phyloP scores from a whole-genome alignment of 2,888 invertebrate species.

The Thereva unica region DNA sequence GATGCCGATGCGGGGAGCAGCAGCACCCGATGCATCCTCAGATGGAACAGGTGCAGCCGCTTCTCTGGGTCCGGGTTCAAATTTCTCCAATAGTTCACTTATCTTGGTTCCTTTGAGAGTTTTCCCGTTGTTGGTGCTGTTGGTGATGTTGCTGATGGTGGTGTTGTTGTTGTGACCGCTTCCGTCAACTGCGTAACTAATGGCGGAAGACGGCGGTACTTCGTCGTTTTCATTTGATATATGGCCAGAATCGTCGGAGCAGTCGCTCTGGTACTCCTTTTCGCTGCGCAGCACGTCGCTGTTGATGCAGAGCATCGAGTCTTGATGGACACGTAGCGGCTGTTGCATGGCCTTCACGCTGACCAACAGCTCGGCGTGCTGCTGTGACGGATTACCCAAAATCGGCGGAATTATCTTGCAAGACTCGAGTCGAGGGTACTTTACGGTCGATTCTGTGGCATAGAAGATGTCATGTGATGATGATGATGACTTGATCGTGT shows the following conservation, averaged over 20 bases:
- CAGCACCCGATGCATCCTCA: not conserved
- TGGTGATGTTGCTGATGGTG: constrained; percentile 36
- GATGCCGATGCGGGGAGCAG: constrained; percentile 28
- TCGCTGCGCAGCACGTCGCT: constrained; percentile 38
- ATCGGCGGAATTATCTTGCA: constrained; percentile 55
- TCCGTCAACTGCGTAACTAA: not conserved
- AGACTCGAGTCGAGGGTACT: constrained; percentile 51
- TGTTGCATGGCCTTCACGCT: constrained; percentile 48
- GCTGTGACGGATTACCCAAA: constrained; percentile 53
- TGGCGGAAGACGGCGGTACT: constrained; percentile 42
- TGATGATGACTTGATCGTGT: too few species aligned
- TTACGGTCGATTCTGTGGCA: constrained; percentile 53
- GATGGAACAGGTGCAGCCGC: constrained; percentile 1
- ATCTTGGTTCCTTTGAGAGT: constrained; percentile 47
- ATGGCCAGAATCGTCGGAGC: constrained; percentile 81
- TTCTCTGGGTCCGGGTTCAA: constrained; percentile 47
- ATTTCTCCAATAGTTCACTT: constrained; percentile 52
- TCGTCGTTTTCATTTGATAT: constrained; percentile 74
- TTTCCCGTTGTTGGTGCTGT: constrained; percentile 42
- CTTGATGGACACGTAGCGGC: constrained; percentile 36
- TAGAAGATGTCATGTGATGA: constrained; percentile 43
- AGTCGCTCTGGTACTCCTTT: constrained; percentile 68
- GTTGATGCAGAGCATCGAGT: constrained; percentile 37
- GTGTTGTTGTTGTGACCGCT: not conserved
- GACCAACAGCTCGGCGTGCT: constrained; percentile 52